Percentiles rank a stretch among this genome's conserved stretches.
Conservation (phyloP, 2,888 invertebrate genomes). For the Labia minor region DNA sequence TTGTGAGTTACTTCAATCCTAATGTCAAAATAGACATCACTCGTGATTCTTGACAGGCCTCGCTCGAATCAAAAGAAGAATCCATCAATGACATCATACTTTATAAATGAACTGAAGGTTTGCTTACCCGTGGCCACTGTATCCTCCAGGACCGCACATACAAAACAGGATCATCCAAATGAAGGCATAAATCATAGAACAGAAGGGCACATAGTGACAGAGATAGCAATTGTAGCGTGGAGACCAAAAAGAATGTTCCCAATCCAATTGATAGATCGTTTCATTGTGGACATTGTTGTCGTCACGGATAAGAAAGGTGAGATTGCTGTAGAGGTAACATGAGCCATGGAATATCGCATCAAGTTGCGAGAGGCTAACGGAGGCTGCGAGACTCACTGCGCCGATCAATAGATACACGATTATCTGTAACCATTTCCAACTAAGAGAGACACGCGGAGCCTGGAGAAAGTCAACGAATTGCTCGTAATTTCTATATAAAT, state of each 20-base stretch:
- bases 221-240: not conserved
- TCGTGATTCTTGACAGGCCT: no score
- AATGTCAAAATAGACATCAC: no score
- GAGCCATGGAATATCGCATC: not conserved
- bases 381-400: not conserved
- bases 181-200: not conserved
- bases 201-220: not conserved
- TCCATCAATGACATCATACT: not conserved
- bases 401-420: not conserved
- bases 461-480: not conserved
- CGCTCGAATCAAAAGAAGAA: no score
- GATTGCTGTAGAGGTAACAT: not conserved
- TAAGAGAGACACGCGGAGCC: not conserved
- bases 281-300: not conserved
- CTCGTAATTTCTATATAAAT: not conserved
- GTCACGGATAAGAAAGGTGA: not conserved
- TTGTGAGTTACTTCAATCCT: no score
- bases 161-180: not conserved
- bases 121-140: not conserved
- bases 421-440: not conserved
- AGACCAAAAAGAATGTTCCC: not conserved
- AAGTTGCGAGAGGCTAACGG: not conserved
- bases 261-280: not conserved
- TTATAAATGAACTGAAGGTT: not conserved
- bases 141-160: slow-evolving; percentile 1